Evolutionary conservation across 1,140 invertebrate species (phyloP), one percentile per base, ranked within the genome.

Genomic region (Lethocerus indicus): DNA sequence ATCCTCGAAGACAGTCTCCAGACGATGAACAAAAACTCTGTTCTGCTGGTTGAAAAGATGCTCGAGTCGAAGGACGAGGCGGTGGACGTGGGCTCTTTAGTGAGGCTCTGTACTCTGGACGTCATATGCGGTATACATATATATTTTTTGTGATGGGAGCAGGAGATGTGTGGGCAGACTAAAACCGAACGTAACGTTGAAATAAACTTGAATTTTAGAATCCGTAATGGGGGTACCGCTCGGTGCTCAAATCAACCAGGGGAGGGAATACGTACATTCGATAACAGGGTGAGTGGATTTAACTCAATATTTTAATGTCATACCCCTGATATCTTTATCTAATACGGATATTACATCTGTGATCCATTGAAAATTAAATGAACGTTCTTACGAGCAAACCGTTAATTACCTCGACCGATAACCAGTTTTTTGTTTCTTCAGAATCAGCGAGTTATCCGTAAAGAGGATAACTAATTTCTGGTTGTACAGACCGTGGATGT

Each of bases 1-100:
- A 87, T 94, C 39, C 67, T 94, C 32, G 79, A 92, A 56, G 76
- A 84, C 54, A 92, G 91, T 59, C n/a, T n/a, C n/a, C n/a, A n/a
- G n/a, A n/a, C n/a, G n/a, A n/a, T n/a, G n/a, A n/a, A n/a, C n/a
- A n/a, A n/a, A n/a, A n/a, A n/a, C n/a, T n/a, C n/a, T n/a, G n/a
- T n/a, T n/a, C n/a, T n/a, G n/a, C n/a, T n/a, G n/a, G n/a, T n/a
- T n/a, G n/a, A n/a, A n/a, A n/a, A n/a, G n/a, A n/a, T n/a, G n/a
- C n/a, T n/a, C n/a, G n/a, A n/a, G n/a, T n/a, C n/a, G n/a, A n/a
- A 46, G 16, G 70, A 67, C 35, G 18, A 51, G 32, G n/a, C 69
- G 18, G 78, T 71, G 47, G 62, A 78, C 55, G 64, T 81, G 5
- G 72, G 70, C 54, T 67, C 71, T 3, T 62, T 61, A 43, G 63